Percentiles rank a stretch among this genome's conserved stretches.
Conservation (phyloP, 2,113 vertebrate genomes). For the Platysteira castanea region DNA sequence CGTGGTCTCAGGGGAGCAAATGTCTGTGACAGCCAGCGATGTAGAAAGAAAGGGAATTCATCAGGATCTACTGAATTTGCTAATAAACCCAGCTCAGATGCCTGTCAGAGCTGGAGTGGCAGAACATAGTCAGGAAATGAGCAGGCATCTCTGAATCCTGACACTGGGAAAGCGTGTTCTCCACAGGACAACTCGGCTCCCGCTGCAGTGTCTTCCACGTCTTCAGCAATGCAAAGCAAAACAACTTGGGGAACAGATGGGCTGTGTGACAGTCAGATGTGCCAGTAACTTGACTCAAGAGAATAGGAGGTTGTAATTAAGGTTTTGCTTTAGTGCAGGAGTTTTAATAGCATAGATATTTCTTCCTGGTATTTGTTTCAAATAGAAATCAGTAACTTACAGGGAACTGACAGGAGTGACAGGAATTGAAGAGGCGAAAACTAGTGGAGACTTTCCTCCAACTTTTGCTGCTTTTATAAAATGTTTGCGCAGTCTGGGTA, state of each 20-base stretch:
- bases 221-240: background rate
- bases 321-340: background rate
- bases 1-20: background rate
- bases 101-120: background rate
- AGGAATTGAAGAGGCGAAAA: background rate
- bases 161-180: background rate
- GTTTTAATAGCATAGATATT: background rate
- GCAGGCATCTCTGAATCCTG: background rate
- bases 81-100: background rate
- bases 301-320: slow-evolving; percentile 12
- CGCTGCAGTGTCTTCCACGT: background rate
- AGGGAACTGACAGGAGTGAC: background rate
- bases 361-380: slow-evolving; percentile 9
- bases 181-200: background rate
- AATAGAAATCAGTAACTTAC: background rate
- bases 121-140: background rate
- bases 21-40: background rate
- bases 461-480: background rate
- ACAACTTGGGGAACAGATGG: background rate
- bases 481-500: background rate
- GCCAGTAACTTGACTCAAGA: background rate
- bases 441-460: background rate
- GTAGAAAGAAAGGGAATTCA: background rate
- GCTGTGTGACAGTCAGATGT: background rate
- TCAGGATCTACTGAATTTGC: background rate